phyloP scores from a whole-genome alignment of 2,888 invertebrate genomes.

The Platycheirus rosarum region DNA sequence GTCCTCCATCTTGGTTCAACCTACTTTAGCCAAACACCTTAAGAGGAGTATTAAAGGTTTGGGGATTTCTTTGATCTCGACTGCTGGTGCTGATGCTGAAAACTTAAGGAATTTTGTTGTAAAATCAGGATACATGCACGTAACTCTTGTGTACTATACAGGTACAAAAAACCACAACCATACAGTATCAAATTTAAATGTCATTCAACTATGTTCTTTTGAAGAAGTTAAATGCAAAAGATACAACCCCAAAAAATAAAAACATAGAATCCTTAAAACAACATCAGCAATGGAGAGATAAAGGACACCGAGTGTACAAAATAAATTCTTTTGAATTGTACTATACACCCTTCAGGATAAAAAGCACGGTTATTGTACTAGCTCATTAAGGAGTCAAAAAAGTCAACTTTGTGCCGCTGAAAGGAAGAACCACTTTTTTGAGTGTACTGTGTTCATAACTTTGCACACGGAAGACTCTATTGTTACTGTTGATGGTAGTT shows the following conservation, averaged over 20 bases:
- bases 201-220: conserved; percentile 26
- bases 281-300: conserved; percentile 6
- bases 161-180: neutral
- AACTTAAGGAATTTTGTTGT: conserved; percentile 16
- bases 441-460: conserved; percentile 5
- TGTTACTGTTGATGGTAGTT: conserved; percentile 20
- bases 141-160: neutral
- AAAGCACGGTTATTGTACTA: neutral
- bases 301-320: conserved; percentile 27
- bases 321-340: conserved; percentile 15
- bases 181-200: conserved; percentile 21
- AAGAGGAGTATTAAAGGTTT: conserved; percentile 21
- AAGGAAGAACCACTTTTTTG: conserved; percentile 19
- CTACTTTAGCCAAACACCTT: conserved; percentile 15
- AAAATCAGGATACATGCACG: neutral
- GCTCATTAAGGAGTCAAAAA: conserved; percentile 32
- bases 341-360: neutral
- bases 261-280: conserved; percentile 7
- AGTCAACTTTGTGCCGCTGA: conserved; percentile 2
- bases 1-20: conserved; percentile 13
- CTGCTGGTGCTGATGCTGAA: conserved; percentile 12
- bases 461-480: neutral
- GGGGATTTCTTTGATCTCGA: conserved; percentile 24
- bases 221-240: conserved; percentile 14
- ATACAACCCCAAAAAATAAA: neutral